Percentiles rank a stretch among this genome's conserved stretches.
phyloP scores from a whole-genome alignment of 2,888 invertebrate species.

The Chymomyza amoena region DNA sequence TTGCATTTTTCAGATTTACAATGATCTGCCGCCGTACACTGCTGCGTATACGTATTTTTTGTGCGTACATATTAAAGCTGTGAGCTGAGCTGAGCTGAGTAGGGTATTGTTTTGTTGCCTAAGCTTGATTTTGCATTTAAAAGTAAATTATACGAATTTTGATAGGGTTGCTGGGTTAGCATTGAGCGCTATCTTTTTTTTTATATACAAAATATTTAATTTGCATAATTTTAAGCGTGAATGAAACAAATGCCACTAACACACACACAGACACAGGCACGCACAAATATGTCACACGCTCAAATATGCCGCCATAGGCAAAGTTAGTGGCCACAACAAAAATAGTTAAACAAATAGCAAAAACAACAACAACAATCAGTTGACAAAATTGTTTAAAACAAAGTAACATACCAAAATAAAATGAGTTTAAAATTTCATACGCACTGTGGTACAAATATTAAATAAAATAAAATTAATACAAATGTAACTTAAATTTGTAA shows the following conservation, averaged over 20 bases:
- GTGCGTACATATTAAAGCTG: background rate
- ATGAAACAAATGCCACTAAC: background rate
- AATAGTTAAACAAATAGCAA: too few species aligned
- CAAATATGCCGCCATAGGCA: too few species aligned
- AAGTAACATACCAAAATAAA: slow-evolving; percentile 10
- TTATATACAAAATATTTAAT: slow-evolving; percentile 30
- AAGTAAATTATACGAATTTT: slow-evolving; percentile 59
- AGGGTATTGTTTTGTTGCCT: background rate
- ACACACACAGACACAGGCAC: slow-evolving; percentile 4
- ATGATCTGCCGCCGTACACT: slow-evolving; percentile 43
- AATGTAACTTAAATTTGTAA: too few species aligned
- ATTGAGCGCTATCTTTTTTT: background rate
- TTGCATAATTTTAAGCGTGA: slow-evolving; percentile 33
- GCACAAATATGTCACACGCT: background rate
- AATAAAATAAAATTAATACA: too few species aligned
- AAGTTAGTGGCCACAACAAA: background rate
- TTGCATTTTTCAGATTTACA: slow-evolving; percentile 27
- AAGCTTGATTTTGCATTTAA: slow-evolving; percentile 61
- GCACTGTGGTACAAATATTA: slow-evolving; percentile 1
- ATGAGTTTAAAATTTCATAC: slow-evolving; percentile 3
- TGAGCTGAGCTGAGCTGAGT: background rate
- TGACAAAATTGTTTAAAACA: slow-evolving; percentile 29
- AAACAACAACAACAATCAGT: slow-evolving; percentile 29
- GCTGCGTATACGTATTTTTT: slow-evolving; percentile 61
- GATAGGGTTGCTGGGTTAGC: background rate